Base-by-base conservation (phyloP, 37 sponge, comb jelly and placozoan genomes). In the Sycon ciliatum region DNA sequence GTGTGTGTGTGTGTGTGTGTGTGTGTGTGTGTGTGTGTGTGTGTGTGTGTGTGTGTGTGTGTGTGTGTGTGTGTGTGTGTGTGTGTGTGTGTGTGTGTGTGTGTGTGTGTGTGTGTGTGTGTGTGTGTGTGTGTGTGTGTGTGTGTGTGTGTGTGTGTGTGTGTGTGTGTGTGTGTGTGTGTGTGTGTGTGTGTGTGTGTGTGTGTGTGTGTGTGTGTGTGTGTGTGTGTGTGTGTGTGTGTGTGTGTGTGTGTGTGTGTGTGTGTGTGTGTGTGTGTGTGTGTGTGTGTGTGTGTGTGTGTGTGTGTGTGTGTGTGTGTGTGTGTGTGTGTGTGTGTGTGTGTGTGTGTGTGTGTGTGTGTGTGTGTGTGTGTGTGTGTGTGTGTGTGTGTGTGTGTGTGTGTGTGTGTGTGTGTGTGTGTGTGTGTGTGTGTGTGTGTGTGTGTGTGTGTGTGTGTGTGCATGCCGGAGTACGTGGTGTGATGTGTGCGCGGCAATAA, bases 21-120 rank as follows among this genome's bases (percentile, higher is more conserved):
- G 63, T 60, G 63, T 60, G 63, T 60, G 63, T 60, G 63, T 60
- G 63, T 60, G 63, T 60, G 63, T 60, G 24, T 23, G 24, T 60
- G 63, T 60, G 63, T 60, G 63, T 60, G 63, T 60, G 63, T 60
- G 63, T 60, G 63, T 60, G 24, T 23, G 24, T 60, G 63, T 60
- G 63, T 60, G 63, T 60, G 63, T 60, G 63, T 60, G 63, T 60
- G 63, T 60, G 63, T 60, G 63, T 60, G 63, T 60, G 63, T 60
- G 63, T 60, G 63, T 60, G 63, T 60, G 63, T 60, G 63, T 60
- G 63, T 60, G 63, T 60, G 63, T 60, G 63, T 60, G 63, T 60
- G 63, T 60, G 63, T 60, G 63, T 60, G 63, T 60, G 63, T 60
- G 63, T 60, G 63, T 60, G 63, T 60, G 63, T 60, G 63, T 60